phyloP scores from a whole-genome alignment of 2,888 invertebrate genomes.

The Temnothorax unifasciatus region DNA sequence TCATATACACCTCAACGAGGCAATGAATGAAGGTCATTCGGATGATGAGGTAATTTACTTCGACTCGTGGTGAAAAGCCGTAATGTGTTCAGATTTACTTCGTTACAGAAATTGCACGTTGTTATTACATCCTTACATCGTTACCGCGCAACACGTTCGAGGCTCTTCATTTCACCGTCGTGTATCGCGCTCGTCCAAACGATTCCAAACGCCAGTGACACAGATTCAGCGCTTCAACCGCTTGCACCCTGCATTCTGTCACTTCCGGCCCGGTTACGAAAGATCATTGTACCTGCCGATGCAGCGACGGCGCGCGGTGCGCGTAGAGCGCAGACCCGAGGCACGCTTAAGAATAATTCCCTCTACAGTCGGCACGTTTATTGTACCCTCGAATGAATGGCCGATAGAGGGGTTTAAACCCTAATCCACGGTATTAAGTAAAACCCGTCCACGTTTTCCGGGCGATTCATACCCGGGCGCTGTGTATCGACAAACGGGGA shows the following conservation, averaged over 20 bases:
- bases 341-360: slow-evolving; percentile 61
- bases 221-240: slow-evolving; percentile 56
- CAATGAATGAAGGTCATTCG: slow-evolving; percentile 45
- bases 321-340: slow-evolving; percentile 39
- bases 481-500: slow-evolving; percentile 35
- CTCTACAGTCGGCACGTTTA: slow-evolving; percentile 71
- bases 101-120: slow-evolving; percentile 35
- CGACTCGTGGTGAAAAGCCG: slow-evolving; percentile 10
- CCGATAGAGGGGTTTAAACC: slow-evolving; percentile 76
- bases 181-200: not conserved
- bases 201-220: slow-evolving; percentile 45
- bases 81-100: slow-evolving; percentile 44
- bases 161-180: slow-evolving; percentile 4
- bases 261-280: slow-evolving; percentile 74
- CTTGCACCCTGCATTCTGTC: slow-evolving; percentile 63
- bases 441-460: slow-evolving; percentile 82
- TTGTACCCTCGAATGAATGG: slow-evolving; percentile 75
- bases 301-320: slow-evolving; percentile 50
- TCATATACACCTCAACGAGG: slow-evolving; percentile 13
- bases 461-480: slow-evolving; percentile 67
- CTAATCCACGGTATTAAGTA: slow-evolving; percentile 83
- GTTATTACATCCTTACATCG: slow-evolving; percentile 12
- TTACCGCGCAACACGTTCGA: not conserved
- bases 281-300: slow-evolving; percentile 71
- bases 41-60: slow-evolving; percentile 34